These are phyloP conservation scores for Phrixothrix hirtus DNA, from an alignment of 2,888 invertebrate genomes.

Conservation along the genomic window DNA sequence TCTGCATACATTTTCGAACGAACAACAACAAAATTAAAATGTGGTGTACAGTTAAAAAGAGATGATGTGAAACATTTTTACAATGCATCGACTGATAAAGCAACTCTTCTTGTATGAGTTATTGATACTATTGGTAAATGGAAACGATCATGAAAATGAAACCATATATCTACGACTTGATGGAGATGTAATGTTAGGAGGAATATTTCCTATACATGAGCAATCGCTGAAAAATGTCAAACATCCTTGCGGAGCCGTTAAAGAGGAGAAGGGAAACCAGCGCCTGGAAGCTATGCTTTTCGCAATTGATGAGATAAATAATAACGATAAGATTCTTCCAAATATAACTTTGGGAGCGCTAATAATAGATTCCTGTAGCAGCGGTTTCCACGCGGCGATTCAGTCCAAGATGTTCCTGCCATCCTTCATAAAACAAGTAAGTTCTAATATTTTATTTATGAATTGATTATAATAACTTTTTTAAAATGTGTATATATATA, in stretches of 20 bases:
- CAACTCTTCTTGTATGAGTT: too few relatives aligned
- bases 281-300: conserved; percentile 71
- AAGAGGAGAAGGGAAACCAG: conserved; percentile 71
- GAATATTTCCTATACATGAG: conserved; percentile 71
- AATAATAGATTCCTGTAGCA: conserved; percentile 67
- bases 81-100: too few relatives aligned
- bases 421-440: conserved; percentile 62
- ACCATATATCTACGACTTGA: conserved; percentile 52
- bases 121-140: too few relatives aligned
- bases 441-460: too few relatives aligned
- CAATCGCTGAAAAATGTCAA: conserved; percentile 55
- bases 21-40: too few relatives aligned
- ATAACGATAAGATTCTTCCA: conserved; percentile 61
- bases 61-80: too few relatives aligned
- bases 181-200: conserved; percentile 70
- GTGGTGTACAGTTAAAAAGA: too few relatives aligned
- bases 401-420: conserved; percentile 70
- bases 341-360: conserved; percentile 66
- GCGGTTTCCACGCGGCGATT: conserved; percentile 68
- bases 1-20: too few relatives aligned
- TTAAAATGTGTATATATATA: too few relatives aligned
- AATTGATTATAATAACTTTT: too few relatives aligned
- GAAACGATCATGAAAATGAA: conserved; percentile 44
- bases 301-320: conserved; percentile 68
- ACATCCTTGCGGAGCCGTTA: conserved; percentile 61